A percentile compares a stretch with the other conserved stretches of the same genome.
Evolutionary conservation across 2,888 invertebrate species (phyloP).

Genomic region (Scaptomyza cyrtandrae): DNA sequence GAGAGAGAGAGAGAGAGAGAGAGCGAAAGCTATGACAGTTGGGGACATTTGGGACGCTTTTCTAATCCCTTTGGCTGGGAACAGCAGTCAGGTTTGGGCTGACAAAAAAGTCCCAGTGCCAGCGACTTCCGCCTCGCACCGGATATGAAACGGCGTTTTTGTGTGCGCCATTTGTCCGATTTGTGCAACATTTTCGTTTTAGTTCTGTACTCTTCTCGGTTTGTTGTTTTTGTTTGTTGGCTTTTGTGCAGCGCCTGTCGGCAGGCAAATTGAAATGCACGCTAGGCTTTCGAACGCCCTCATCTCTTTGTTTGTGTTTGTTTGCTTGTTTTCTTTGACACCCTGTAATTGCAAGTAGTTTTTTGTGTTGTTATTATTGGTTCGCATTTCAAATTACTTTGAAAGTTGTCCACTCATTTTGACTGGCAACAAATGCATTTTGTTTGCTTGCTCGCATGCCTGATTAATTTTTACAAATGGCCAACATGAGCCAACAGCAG

Average conservation of each 20-base stretch:
- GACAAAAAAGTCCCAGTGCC: conserved; percentile 53
- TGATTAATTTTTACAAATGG: conserved; percentile 76
- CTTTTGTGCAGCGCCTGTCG: conserved; percentile 64
- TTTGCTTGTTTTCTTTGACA: conserved; percentile 74
- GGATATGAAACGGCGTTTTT: conserved; percentile 73
- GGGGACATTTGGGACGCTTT: conserved; percentile 22
- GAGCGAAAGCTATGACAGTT: conserved; percentile 21
- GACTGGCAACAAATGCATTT: conserved; percentile 57
- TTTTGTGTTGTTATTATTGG: conserved; percentile 12
- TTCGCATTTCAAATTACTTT: conserved; percentile 36
- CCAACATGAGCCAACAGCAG: conserved; percentile 19
- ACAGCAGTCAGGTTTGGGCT: conserved; percentile 50
- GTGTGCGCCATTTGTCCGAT: conserved; percentile 75
- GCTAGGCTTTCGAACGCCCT: conserved; percentile 35
- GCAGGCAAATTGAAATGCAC: conserved; percentile 80
- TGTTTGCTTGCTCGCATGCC: conserved; percentile 48
- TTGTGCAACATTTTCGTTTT: conserved; percentile 72
- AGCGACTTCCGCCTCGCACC: conserved; percentile 67
- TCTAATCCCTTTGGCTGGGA: conserved; percentile 52
- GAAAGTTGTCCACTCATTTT: conserved; percentile 21
- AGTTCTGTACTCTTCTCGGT: conserved; percentile 41
- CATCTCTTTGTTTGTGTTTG: conserved; percentile 31
- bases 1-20: not conserved
- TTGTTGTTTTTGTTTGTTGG: conserved; percentile 71
- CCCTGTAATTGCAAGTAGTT: conserved; percentile 71